Conservation (phyloP, 1,140 invertebrate species). For the Cryptotermes secundus region DNA sequence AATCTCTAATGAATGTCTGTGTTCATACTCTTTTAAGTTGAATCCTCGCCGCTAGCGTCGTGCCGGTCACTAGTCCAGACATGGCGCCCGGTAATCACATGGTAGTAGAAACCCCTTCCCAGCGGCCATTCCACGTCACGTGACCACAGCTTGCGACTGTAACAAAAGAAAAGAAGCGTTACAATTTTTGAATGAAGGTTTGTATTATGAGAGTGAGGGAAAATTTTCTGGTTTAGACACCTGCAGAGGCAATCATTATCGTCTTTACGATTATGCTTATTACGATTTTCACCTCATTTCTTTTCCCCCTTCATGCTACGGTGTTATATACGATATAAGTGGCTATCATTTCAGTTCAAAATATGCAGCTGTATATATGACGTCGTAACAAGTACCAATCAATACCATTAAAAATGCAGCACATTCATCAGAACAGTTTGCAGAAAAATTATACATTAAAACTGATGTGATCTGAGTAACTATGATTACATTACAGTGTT, state of each 20-base stretch:
- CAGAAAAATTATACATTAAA: no score
- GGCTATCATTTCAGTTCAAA: background rate
- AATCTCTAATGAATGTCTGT: background rate
- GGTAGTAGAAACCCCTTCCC: constrained; percentile 32
- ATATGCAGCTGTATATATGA: background rate
- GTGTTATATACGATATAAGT: background rate
- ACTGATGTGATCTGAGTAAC: no score
- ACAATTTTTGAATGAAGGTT: background rate
- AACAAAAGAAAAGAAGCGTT: constrained; percentile 15
- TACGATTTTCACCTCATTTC: background rate
- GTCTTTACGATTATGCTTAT: background rate
- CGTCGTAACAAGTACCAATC: background rate
- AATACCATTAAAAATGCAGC: no score
- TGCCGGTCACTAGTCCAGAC: constrained; percentile 19
- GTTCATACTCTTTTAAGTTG: background rate
- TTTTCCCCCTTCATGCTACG: background rate
- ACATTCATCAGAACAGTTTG: no score
- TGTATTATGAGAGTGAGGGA: background rate
- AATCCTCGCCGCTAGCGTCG: constrained; percentile 32
- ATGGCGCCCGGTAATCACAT: constrained; percentile 32
- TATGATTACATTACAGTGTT: no score
- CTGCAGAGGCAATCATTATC: background rate
- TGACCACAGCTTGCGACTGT: constrained; percentile 35
- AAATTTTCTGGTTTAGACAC: background rate
- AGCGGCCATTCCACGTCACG: constrained; percentile 32